Conservation (phyloP, 1,140 invertebrate species). For the Vanessa tameamea region DNA sequence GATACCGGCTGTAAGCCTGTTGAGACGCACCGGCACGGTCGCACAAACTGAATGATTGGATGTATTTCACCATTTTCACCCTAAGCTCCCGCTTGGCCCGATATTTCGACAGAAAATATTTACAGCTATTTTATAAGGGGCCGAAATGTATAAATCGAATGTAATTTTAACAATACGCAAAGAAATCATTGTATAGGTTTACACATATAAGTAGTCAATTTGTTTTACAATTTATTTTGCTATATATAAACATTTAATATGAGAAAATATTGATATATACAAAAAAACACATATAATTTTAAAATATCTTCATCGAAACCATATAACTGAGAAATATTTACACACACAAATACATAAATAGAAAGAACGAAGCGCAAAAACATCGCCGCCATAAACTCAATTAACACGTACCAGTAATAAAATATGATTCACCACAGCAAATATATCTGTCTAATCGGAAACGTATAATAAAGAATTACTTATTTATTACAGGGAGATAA, state of each 20-base stretch:
- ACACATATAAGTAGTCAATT: not conserved
- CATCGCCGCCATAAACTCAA: slow-evolving; percentile 47
- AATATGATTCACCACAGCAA: slow-evolving; percentile 60
- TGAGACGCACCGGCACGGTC: slow-evolving; percentile 28
- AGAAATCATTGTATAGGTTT: too few species aligned
- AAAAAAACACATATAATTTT: too few species aligned
- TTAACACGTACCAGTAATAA: slow-evolving; percentile 60
- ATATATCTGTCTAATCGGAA: slow-evolving; percentile 60
- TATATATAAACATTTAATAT: too few species aligned
- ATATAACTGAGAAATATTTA: not conserved
- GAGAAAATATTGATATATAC: too few species aligned
- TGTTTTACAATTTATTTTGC: not conserved
- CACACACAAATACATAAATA: not conserved
- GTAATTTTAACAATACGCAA: not conserved
- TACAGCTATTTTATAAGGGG: slow-evolving; percentile 15
- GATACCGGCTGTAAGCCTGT: slow-evolving; percentile 23
- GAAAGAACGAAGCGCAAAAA: not conserved
- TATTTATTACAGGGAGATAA: slow-evolving; percentile 64
- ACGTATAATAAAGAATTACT: slow-evolving; percentile 65
- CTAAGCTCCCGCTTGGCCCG: slow-evolving; percentile 18
- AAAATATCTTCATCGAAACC: too few species aligned
- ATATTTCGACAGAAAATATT: slow-evolving; percentile 25
- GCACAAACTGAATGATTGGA: slow-evolving; percentile 34
- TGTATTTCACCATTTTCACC: slow-evolving; percentile 29
- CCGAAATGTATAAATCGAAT: slow-evolving; percentile 7